A percentile compares a stretch with the other conserved stretches of the same genome.
phyloP scores from a whole-genome alignment of 2,113 vertebrate genomes.

The Propithecus coquereli region DNA sequence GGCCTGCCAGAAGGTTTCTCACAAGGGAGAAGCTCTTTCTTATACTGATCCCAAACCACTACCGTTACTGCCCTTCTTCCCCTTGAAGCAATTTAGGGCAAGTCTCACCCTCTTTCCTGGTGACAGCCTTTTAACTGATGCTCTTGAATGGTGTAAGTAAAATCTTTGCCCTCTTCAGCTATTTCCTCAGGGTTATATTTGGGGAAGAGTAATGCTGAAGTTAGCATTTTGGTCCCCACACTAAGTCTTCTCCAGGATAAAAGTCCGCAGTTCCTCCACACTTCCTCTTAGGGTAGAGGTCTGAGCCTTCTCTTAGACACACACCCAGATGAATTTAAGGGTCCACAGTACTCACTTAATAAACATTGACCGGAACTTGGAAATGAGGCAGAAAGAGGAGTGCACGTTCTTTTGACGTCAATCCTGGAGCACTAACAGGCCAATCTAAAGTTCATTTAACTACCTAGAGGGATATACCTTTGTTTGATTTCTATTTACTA shows the following conservation, averaged over 20 bases:
- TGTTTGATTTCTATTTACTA: neutral
- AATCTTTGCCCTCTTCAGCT: neutral
- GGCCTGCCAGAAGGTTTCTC: neutral
- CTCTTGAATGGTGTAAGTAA: neutral
- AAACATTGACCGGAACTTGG: neutral
- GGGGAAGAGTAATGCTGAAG: neutral
- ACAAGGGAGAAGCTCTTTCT: neutral
- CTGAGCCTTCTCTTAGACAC: neutral
- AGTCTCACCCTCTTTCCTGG: neutral
- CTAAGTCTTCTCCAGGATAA: neutral
- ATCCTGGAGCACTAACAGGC: neutral
- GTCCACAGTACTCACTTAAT: neutral
- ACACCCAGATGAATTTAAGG: neutral
- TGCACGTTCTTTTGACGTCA: too few relatives aligned
- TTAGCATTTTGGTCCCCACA: neutral
- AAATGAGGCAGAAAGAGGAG: neutral
- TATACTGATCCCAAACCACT: neutral
- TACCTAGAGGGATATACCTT: neutral
- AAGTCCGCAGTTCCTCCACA: neutral
- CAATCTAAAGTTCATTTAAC: neutral
- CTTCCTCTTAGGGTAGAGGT: neutral
- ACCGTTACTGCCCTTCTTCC: neutral
- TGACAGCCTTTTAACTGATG: neutral
- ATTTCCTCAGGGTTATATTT: neutral
- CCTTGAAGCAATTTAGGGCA: neutral